Evolutionary conservation across 2,797 vertebrate species (phyloP).

Genomic region (Acridotheres tristis): DNA sequence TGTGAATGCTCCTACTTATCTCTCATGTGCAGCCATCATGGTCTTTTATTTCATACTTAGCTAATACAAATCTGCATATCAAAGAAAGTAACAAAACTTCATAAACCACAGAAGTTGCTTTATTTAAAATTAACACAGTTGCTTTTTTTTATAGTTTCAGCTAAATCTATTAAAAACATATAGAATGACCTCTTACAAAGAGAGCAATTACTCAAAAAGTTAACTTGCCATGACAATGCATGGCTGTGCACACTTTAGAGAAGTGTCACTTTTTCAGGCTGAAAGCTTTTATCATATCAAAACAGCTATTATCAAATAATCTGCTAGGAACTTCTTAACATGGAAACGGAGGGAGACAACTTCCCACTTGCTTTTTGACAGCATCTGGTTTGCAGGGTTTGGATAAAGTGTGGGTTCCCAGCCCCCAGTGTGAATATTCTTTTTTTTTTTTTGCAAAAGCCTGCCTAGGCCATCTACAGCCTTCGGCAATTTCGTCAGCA

Average conservation of each 20-base stretch:
- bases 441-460: neutral
- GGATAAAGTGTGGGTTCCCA: neutral
- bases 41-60: constrained; percentile 37
- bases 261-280: constrained; percentile 34
- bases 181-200: constrained; percentile 40
- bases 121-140: neutral
- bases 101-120: neutral
- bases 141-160: constrained; percentile 1
- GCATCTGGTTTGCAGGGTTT: neutral
- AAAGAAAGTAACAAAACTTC: constrained; percentile 34
- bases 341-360: neutral
- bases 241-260: neutral
- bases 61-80: constrained; percentile 54
- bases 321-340: neutral
- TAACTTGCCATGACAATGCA: constrained; percentile 16
- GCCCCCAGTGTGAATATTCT: neutral
- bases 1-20: constrained; percentile 1
- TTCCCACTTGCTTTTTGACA: neutral
- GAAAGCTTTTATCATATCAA: constrained; percentile 23
- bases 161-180: constrained; percentile 37
- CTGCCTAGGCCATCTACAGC: neutral
- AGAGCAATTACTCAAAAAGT: constrained; percentile 31
- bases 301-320: constrained; percentile 23
- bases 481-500: neutral
- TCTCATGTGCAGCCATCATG: constrained; percentile 1